Percentiles rank a stretch among this genome's conserved stretches.
These are phyloP conservation scores for Luperina testacea DNA, from an alignment of 2,888 invertebrate genomes.

Conservation along the genomic window DNA sequence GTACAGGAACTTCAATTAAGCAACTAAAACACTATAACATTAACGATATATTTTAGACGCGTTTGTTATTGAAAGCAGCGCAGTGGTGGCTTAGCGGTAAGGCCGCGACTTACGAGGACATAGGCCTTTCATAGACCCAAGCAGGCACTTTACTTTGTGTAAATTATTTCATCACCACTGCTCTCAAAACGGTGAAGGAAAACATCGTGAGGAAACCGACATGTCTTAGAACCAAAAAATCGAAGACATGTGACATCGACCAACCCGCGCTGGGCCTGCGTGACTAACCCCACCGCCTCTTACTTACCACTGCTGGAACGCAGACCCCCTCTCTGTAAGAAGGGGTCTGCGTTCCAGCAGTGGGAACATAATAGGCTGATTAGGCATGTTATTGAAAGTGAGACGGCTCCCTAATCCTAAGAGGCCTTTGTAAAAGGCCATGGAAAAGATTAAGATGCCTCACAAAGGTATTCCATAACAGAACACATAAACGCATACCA, in stretches of 20 bases:
- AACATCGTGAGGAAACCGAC: too few species aligned
- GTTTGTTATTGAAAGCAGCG: constrained; percentile 9
- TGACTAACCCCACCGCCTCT: too few species aligned
- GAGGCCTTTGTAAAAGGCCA: background rate
- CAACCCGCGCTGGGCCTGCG: background rate
- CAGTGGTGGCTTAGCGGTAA: background rate
- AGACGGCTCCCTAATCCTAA: background rate
- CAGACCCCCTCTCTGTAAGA: too few species aligned
- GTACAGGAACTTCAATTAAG: background rate
- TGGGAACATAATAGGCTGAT: background rate
- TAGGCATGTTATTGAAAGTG: constrained; percentile 3
- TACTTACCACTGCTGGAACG: too few species aligned
- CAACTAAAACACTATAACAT: background rate
- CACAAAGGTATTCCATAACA: constrained; percentile 18
- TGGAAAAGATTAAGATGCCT: constrained; percentile 5
- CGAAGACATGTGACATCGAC: background rate
- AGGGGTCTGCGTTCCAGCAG: background rate
- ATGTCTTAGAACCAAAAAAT: too few species aligned
- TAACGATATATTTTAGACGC: background rate
- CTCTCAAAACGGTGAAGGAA: too few species aligned
- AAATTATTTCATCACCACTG: too few species aligned
- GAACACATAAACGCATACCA: constrained; percentile 9
- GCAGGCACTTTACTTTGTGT: too few species aligned
- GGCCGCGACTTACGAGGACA: too few species aligned
- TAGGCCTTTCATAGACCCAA: too few species aligned